Evolutionary conservation across 2,797 vertebrate genomes (phyloP), one percentile per base, ranked within the genome.

Genomic region (Fistularia commersonii): DNA sequence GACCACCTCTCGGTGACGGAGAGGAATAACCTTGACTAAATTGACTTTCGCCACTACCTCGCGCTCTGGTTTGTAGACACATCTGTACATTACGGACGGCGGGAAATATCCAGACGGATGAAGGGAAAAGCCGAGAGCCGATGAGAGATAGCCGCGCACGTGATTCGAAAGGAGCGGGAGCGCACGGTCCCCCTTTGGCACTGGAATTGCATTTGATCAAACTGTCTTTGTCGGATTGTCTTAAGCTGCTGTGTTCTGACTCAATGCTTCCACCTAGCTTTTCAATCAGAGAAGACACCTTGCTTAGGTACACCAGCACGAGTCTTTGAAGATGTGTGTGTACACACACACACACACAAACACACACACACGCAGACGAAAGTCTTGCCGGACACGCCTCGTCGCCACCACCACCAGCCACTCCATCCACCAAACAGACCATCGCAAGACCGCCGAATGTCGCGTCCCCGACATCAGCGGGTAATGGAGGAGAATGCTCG

Each of bases 181-280:
- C n/a, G n/a, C n/a, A n/a, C n/a, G n/a, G n/a, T n/a, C n/a, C n/a
- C n/a, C n/a, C n/a, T 35, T 41, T 40, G 44, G 48, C 43, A 23
- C 42, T 36, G 49, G 15, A 74, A 48, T 47, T 38, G 6, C 39
- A 63, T 60, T 71, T 52, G 48, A 78, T 67, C 45, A 55, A 60
- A 36, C 61, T 75, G 6, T 50, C 51, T 33, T 42, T 1, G 41
- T 61, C 32, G 39, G 41, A n/a, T 72, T 48, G 57, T 71, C 39
- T 48, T 56, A 3, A 12, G 46, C 53, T 58, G 50, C 45, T 40
- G 45, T 53, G 78, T 52, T 75, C 54, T 58, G 69, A 83, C 79
- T 86, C 82, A 79, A 74, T 77, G 77, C 83, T 85, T 84, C 83
- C 86, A 86, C 77, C 83, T 80, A 83, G 81, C 82, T 85, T 79